A percentile compares a stretch with the other conserved stretches of the same genome.
These are phyloP conservation scores for Lonchura striata DNA, from an alignment of 2,113 vertebrate species.

Conservation along the genomic window DNA sequence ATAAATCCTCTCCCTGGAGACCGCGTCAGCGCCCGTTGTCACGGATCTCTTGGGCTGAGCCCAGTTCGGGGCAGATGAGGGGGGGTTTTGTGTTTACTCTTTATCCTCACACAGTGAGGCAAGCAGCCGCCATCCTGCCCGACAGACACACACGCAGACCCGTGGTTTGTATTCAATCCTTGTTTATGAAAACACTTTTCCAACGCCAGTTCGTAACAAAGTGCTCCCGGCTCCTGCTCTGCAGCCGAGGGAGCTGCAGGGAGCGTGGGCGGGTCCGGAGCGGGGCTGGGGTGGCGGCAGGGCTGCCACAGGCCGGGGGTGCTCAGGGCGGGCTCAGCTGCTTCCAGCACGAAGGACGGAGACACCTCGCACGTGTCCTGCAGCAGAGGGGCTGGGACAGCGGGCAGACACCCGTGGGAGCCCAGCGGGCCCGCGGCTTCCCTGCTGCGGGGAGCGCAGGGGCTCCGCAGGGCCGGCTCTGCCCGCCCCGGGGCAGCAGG, in stretches of 20 bases:
- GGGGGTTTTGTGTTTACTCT: neutral
- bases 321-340: neutral
- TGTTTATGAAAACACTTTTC: constrained; percentile 28
- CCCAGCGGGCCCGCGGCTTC: too few relatives aligned
- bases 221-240: accelerated
- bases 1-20: neutral
- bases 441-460: neutral
- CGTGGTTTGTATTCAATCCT: neutral
- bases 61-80: accelerated
- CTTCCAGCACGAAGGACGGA: accelerated
- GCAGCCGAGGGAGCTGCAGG: neutral
- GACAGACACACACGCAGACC: neutral
- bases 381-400: neutral
- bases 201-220: neutral
- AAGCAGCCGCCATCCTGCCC: accelerated
- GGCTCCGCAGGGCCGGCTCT: neutral
- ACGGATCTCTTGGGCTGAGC: neutral
- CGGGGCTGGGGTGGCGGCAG: too few relatives aligned
- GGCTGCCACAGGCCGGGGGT: neutral
- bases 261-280: neutral
- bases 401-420: accelerated
- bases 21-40: accelerated
- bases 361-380: accelerated
- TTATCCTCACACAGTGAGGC: neutral
- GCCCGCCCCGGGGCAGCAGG: neutral